Evolutionary conservation across 2,113 vertebrate species (phyloP).

Genomic region (Eonycteris spelaea): DNA sequence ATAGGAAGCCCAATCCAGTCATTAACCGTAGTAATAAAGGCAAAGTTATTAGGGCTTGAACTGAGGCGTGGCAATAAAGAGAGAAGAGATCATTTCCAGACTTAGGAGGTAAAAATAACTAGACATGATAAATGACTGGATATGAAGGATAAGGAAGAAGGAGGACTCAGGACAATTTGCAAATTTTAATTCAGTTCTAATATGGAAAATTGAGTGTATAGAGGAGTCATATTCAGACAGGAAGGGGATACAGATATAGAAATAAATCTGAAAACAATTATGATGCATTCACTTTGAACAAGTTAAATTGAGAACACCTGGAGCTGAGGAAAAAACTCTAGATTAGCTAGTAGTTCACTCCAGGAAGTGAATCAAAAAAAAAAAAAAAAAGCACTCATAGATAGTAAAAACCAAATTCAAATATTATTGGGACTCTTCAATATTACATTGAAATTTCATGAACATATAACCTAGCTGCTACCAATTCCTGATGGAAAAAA

Average conservation of each 20-base stretch:
- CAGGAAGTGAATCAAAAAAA: background rate
- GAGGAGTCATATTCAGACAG: background rate
- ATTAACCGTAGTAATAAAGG: background rate
- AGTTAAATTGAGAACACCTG: background rate
- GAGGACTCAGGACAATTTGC: background rate
- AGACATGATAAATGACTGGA: background rate
- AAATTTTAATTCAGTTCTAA: conserved; percentile 5
- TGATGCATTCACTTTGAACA: background rate
- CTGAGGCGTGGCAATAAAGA: background rate
- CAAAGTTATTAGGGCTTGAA: background rate
- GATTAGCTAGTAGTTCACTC: background rate
- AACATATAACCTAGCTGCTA: conserved; percentile 28
- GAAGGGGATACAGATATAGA: background rate
- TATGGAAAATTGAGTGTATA: background rate
- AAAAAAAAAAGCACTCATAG: background rate
- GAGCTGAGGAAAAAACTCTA: background rate
- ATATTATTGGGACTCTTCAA: background rate
- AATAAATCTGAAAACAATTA: background rate
- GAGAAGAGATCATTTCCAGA: background rate
- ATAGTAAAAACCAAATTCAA: background rate
- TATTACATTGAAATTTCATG: conserved; percentile 12
- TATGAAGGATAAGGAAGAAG: background rate
- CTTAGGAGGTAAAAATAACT: background rate
- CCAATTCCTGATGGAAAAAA: background rate
- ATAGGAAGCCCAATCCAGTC: background rate